Evolutionary conservation across 2,888 invertebrate genomes (phyloP).

Genomic region (Himalopsyche kuldschensis): DNA sequence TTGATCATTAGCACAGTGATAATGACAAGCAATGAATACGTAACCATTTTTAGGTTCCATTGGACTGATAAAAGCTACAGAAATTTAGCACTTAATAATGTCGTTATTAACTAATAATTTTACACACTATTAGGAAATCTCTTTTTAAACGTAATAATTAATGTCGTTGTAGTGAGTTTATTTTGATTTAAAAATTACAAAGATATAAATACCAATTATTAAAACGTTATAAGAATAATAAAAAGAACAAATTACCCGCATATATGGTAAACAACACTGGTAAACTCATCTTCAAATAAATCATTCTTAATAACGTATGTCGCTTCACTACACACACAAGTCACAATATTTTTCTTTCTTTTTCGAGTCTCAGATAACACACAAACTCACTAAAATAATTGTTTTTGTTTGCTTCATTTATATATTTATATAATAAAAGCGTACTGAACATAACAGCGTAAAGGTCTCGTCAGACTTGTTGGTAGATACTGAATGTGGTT

Average conservation of each 20-base stretch:
- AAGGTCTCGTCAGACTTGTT: neutral
- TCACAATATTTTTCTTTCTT: neutral
- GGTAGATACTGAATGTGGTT: neutral
- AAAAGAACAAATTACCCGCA: conserved; percentile 9
- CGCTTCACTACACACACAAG: neutral
- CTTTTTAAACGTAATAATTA: too few relatives aligned
- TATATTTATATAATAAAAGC: neutral
- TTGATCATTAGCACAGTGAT: too few relatives aligned
- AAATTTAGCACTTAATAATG: too few relatives aligned
- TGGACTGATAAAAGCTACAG: too few relatives aligned
- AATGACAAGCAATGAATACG: too few relatives aligned
- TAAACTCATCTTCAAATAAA: neutral
- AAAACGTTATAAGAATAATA: neutral
- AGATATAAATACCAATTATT: neutral
- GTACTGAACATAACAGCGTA: neutral
- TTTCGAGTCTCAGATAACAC: neutral
- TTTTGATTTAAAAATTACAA: too few relatives aligned
- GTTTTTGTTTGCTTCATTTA: neutral
- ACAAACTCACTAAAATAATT: neutral
- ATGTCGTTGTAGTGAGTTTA: too few relatives aligned
- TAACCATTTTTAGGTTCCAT: too few relatives aligned
- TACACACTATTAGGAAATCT: too few relatives aligned
- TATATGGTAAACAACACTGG: conserved; percentile 1
- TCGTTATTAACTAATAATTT: too few relatives aligned
- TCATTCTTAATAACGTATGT: neutral